A percentile compares a stretch with the other conserved stretches of the same genome.
phyloP scores from a whole-genome alignment of 2,113 vertebrate species.

The Labeo catla region DNA sequence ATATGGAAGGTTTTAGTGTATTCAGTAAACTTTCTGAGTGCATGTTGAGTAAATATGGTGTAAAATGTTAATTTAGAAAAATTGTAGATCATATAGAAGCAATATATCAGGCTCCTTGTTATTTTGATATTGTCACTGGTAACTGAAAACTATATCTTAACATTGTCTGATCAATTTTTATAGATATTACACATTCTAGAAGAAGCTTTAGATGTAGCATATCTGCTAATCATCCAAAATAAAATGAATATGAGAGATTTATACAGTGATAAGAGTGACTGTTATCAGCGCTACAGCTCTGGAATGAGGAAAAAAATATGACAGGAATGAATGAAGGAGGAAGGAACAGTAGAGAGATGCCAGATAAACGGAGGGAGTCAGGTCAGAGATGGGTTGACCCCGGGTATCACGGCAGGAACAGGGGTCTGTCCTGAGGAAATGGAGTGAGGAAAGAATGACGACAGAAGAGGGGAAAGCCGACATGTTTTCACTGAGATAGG shows the following conservation, averaged over 20 bases:
- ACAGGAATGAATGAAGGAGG: slow-evolving; percentile 39
- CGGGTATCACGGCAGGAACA: slow-evolving; percentile 23
- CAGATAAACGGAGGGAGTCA: slow-evolving; percentile 48
- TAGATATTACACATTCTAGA: background rate
- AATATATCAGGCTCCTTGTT: background rate
- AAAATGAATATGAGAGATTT: background rate
- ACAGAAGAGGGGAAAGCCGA: slow-evolving; percentile 59
- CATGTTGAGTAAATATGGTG: background rate
- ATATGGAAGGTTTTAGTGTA: background rate
- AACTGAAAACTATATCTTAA: background rate
- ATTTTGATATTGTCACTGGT: background rate
- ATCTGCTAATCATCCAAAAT: background rate
- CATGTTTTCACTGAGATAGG: slow-evolving; percentile 28
- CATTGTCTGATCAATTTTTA: background rate
- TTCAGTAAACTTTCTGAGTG: background rate
- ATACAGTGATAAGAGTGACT: background rate
- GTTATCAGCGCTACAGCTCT: background rate
- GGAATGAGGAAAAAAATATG: background rate
- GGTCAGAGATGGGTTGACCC: slow-evolving; percentile 35
- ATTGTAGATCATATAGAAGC: background rate
- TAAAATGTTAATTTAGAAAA: background rate
- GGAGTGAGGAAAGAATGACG: slow-evolving; percentile 62
- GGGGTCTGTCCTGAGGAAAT: slow-evolving; percentile 60
- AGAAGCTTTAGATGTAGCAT: background rate
- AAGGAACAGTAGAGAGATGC: slow-evolving; percentile 49